Base-by-base conservation (phyloP, 2,113 vertebrate genomes). In the Chaenogobius annularis region DNA sequence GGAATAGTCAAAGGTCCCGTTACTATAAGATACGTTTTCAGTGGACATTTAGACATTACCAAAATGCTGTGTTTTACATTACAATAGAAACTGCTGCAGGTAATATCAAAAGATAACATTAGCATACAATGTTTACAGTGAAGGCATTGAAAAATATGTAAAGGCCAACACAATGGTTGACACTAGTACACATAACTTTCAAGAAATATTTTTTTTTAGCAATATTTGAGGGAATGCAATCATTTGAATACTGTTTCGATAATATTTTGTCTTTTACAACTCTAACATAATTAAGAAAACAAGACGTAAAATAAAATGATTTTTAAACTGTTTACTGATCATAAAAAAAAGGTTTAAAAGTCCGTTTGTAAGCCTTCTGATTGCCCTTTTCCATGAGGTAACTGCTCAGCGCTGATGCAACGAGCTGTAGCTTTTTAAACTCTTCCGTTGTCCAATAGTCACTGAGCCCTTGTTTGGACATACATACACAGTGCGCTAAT, bases 401-500 rank as follows among this genome's bases (percentile, higher is more conserved):
- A 73, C 69, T 23, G 20, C 55, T 70, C n/a, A 54, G 61, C 44
- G 10, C 3, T 63, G 74, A 72, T n/a, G 67, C 70, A 74, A 79
- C 74, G 19, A 64, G 48, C 17, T 3, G 62, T 14, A 67, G 74
- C 68, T 76, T 78, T 71, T 62, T 54, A 59, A 70, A 77, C 62
- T 64, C 62, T n/a, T 43, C 40, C 22, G 26, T 56, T 31, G 0
- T 46, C 64, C 68, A 69, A 26, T 68, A 15, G 47, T 64, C 13
- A 74, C 66, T 22, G 72, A 81, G 78, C 19, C 59, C 65, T 14
- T 12, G 52, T 81, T 81, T 74, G 78, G 68, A 61, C 47, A 44
- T 37, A 48, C 17, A 74, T 44, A 68, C 73, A 68, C 6, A 47
- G 37, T 5, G 56, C 59, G 54, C 65, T 87, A 90, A 88, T 88